A percentile compares a stretch with the other conserved stretches of the same genome.
Evolutionary conservation across 2,113 vertebrate genomes (phyloP).

Genomic region (Synchiropus splendidus): DNA sequence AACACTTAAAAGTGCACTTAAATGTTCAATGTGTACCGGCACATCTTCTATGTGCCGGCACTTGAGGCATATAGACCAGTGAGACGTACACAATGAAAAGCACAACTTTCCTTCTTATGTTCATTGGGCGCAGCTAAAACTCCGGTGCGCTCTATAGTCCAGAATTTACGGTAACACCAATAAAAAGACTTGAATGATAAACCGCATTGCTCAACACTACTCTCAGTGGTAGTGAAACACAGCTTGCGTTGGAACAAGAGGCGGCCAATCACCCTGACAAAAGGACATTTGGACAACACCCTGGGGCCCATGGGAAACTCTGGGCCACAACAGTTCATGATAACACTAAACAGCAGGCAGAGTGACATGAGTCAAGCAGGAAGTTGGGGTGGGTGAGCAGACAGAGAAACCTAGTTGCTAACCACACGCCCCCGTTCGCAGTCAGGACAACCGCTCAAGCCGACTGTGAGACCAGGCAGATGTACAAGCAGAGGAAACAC

Average conservation of each 20-base stretch:
- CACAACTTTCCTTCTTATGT: too few species aligned
- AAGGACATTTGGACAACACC: slow-evolving; percentile 38
- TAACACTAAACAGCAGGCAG: slow-evolving; percentile 51
- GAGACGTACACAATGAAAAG: too few species aligned
- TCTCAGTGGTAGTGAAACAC: too few species aligned
- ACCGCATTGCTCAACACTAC: too few species aligned
- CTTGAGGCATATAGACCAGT: too few species aligned
- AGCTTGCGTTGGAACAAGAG: not conserved
- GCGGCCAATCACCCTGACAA: slow-evolving; percentile 30
- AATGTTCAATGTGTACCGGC: too few species aligned
- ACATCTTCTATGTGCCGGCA: too few species aligned
- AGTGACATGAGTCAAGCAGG: slow-evolving; percentile 64
- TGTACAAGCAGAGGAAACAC: slow-evolving; percentile 26
- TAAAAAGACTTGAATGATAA: too few species aligned
- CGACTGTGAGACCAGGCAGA: slow-evolving; percentile 45
- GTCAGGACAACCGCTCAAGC: slow-evolving; percentile 29
- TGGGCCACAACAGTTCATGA: slow-evolving; percentile 39
- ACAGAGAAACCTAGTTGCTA: slow-evolving; percentile 44
- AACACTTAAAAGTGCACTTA: too few species aligned
- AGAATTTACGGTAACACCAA: too few species aligned
- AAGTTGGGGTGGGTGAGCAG: slow-evolving; percentile 54
- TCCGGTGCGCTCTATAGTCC: too few species aligned
- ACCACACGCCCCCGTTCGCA: slow-evolving; percentile 33
- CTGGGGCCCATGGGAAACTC: slow-evolving; percentile 51
- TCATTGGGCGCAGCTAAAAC: too few species aligned